These are phyloP conservation scores for Nyctalus aviator DNA, from an alignment of 2,797 vertebrate species.

Conservation along the genomic window DNA sequence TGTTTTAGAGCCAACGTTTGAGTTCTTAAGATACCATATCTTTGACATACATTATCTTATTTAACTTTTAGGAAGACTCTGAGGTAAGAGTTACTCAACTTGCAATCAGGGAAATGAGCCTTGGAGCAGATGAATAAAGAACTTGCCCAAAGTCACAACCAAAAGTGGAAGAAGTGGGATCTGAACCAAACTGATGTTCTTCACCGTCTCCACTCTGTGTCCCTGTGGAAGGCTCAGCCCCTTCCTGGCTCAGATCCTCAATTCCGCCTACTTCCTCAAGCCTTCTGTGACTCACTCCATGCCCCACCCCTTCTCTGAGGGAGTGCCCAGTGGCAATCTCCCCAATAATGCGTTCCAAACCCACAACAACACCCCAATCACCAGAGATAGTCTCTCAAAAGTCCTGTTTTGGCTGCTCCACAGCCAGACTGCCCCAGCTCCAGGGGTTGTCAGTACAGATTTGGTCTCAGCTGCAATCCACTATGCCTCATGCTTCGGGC, in stretches of 20 bases:
- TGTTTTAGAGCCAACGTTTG: not conserved
- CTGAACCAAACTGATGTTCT: not conserved
- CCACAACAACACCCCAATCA: not conserved
- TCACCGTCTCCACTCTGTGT: no score
- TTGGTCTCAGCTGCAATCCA: not conserved
- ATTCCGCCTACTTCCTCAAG: not conserved
- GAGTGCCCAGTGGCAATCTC: not conserved
- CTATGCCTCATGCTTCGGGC: not conserved
- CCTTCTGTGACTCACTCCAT: not conserved
- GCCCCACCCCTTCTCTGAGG: not conserved
- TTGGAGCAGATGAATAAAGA: not conserved
- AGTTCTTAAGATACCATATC: not conserved
- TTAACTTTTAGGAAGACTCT: conserved; percentile 1
- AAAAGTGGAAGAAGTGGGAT: not conserved
- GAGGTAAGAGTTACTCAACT: not conserved
- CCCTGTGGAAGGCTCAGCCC: not conserved
- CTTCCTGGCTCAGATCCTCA: not conserved
- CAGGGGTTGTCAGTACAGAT: not conserved
- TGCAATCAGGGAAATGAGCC: not conserved
- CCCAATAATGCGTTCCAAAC: not conserved
- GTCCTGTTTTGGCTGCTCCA: not conserved
- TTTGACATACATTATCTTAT: not conserved
- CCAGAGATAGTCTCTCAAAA: not conserved
- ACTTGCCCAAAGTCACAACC: not conserved
- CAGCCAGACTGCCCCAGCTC: not conserved